Base-by-base conservation (phyloP, 2,888 invertebrate species). In the Apotomis capreana region DNA sequence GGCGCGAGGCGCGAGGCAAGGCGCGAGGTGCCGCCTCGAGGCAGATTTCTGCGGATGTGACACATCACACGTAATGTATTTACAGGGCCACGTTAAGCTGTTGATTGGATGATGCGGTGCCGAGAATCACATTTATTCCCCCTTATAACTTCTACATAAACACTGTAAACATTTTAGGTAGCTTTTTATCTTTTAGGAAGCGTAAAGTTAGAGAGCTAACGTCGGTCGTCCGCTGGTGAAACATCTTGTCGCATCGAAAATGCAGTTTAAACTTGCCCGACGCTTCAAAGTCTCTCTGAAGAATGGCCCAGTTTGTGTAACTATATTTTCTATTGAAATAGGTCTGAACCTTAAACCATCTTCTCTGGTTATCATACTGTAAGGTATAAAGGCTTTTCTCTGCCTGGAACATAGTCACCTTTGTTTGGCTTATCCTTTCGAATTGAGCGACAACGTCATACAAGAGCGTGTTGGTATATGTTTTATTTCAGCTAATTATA, bases 71-170 rank as follows among this genome's bases (percentile, higher is more conserved):
- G 78, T 84, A 83, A 86, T 81, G 79, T 84, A 81, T 83, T 87
- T 85, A 83, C 79, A 75, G 79, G 61, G 78, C 69, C 75, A 70
- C 77, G 74, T 79, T 80, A 83, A 82, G 80, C 79, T 79, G 78
- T 78, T 86, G 84, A 86, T 87, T 87, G 80, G 82, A 80, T 82
- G 78, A 80, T 80, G 81, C 75, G 79, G 77, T 78, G 76, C 77
- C 75, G 76, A 71, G 75, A 81, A 80, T 78, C 79, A 75, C 75
- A 78, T 79, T 78, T 77, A 74, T 74, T 75, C 75, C 74, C 75
- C 74, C 60, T 64, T 59, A 69, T 64, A 68, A 69, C 69, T 76
- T 46, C 36, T 69, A 54, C 64, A 73, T 62, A 70, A 44, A 61
- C 37, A 55, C 64, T 26, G 46, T 57, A 49, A 68, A 57, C 49